Evolutionary conservation across 2,888 invertebrate species (phyloP).

Genomic region (Oscheius sp.): DNA sequence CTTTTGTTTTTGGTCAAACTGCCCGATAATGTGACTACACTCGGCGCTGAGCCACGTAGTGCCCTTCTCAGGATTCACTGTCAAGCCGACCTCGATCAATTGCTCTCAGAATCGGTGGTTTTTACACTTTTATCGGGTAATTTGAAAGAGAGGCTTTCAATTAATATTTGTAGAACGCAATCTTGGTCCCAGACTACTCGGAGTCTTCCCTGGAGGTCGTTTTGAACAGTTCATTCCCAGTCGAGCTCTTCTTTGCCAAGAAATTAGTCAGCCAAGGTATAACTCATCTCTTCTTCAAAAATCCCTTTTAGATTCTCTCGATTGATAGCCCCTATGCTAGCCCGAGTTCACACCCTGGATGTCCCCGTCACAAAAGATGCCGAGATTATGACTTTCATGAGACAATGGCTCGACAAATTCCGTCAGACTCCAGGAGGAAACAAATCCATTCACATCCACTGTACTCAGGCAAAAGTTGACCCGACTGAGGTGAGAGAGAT

Average conservation of each 20-base stretch:
- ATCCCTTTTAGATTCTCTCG: constrained; percentile 73
- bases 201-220: constrained; percentile 92
- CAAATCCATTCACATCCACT: constrained; percentile 41
- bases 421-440: constrained; percentile 40
- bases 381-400: constrained; percentile 85
- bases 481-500: constrained; percentile 33
- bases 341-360: constrained; percentile 84
- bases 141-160: neutral
- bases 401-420: constrained; percentile 31
- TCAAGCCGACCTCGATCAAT: constrained; percentile 79
- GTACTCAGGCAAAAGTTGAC: constrained; percentile 46
- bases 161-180: constrained; percentile 73
- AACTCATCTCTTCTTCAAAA: neutral
- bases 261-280: constrained; percentile 80
- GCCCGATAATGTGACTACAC: constrained; percentile 28
- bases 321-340: constrained; percentile 89
- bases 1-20: constrained; percentile 89
- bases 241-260: constrained; percentile 81
- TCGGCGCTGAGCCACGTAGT: constrained; percentile 41
- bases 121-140: constrained; percentile 86
- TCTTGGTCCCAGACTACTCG: constrained; percentile 89
- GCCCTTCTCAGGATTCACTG: constrained; percentile 75
- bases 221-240: constrained; percentile 77
- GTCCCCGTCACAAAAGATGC: constrained; percentile 94
- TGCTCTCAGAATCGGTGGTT: constrained; percentile 92